Percentiles rank a stretch among this genome's conserved stretches.
Evolutionary conservation across 2,888 invertebrate species (phyloP).

Genomic region (Pachycephus smyrnensis): DNA sequence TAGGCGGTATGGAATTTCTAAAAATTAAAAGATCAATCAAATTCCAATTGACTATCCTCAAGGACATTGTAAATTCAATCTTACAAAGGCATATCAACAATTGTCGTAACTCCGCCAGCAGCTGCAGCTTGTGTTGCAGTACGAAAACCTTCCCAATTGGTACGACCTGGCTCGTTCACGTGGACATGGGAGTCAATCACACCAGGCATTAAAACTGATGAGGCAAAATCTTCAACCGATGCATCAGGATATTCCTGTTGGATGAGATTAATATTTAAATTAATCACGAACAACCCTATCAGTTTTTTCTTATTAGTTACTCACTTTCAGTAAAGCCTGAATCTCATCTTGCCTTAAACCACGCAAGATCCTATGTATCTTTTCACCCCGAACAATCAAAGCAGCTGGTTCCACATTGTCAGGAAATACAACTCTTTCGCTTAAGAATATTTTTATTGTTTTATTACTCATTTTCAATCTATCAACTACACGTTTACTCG

Average conservation of each 20-base stretch:
- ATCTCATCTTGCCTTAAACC: constrained; percentile 56
- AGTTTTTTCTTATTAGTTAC: constrained; percentile 7
- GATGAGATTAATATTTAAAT: neutral
- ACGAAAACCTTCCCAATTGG: constrained; percentile 78
- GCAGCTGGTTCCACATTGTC: constrained; percentile 58
- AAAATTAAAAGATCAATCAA: constrained; percentile 29
- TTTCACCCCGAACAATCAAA: constrained; percentile 71
- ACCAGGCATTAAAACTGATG: constrained; percentile 75
- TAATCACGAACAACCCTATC: neutral
- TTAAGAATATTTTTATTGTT: neutral
- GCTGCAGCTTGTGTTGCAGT: constrained; percentile 80
- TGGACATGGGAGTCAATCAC: constrained; percentile 81
- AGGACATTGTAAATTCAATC: constrained; percentile 32
- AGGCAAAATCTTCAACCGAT: constrained; percentile 65
- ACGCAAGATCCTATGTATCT: constrained; percentile 70
- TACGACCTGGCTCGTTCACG: constrained; percentile 79
- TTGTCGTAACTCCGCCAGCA: constrained; percentile 79
- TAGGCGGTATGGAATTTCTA: constrained; percentile 80
- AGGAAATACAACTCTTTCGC: constrained; percentile 39
- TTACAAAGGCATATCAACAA: constrained; percentile 80
- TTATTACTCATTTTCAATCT: neutral
- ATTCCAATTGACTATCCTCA: neutral
- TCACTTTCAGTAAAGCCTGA: constrained; percentile 28
- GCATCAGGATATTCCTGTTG: constrained; percentile 34
- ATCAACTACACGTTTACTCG: neutral